These are phyloP conservation scores for Idaea biselata DNA, from an alignment of 2,888 invertebrate species.

Conservation along the genomic window DNA sequence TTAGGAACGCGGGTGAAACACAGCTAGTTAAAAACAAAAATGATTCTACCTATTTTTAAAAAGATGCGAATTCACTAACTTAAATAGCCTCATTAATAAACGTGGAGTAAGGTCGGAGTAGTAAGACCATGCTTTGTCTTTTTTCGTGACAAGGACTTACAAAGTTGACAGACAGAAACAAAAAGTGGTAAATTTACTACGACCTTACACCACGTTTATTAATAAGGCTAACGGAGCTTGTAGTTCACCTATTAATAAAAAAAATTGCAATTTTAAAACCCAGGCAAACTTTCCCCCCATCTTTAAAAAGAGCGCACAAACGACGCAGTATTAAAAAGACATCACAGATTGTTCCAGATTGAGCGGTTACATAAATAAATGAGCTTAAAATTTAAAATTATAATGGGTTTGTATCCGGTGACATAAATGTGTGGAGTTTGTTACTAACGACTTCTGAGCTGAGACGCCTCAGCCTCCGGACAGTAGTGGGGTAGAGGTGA, in stretches of 20 bases:
- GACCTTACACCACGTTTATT: no score
- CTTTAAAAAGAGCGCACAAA: slow-evolving; percentile 9
- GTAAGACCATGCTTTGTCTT: no score
- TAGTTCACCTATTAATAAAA: background rate
- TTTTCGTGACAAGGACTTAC: no score
- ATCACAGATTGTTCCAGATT: slow-evolving; percentile 73
- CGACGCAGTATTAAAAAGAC: slow-evolving; percentile 57
- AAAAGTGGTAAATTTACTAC: no score
- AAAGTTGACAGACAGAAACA: no score
- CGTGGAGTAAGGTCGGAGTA: no score
- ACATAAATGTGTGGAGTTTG: slow-evolving; percentile 81
- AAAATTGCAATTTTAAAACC: background rate
- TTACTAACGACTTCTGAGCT: slow-evolving; percentile 78
- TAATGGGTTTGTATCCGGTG: slow-evolving; percentile 81
- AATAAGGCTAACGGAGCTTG: no score
- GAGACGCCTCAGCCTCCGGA: slow-evolving; percentile 58
- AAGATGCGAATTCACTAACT: no score
- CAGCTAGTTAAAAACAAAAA: no score
- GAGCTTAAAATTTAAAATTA: slow-evolving; percentile 80
- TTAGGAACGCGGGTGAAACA: no score
- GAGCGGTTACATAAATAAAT: slow-evolving; percentile 73
- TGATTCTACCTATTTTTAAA: no score
- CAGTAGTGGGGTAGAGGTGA: slow-evolving; percentile 42
- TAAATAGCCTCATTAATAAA: no score
- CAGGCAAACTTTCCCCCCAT: slow-evolving; percentile 5